Evolutionary conservation across 2,797 vertebrate species (phyloP), one percentile per base, ranked within the genome.

Genomic region (Ambastaia sidthimunki): DNA sequence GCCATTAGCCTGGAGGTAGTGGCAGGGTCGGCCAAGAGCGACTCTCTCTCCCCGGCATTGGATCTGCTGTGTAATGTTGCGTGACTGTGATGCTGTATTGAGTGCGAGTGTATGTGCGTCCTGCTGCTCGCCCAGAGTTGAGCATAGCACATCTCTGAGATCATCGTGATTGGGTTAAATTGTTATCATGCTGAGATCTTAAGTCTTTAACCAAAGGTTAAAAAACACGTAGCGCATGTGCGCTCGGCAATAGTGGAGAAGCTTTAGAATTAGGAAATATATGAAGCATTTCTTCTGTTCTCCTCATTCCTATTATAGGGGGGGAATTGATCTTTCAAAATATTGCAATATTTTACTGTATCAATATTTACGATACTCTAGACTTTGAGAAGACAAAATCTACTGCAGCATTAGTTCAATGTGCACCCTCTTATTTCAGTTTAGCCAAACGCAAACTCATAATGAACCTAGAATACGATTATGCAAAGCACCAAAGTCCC

Each of bases 11-110:
- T 60, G 70, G 78, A 83, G 80, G 73, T 69, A 71, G 76, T 19
- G 37, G 9, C 28, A 67, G 81, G 85, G 87, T 87, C 86, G 55
- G 85, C 88, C 88, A 86, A 81, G 37, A 81, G 76, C 34, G 59
- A 79, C 75, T 83, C 69, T 69, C 80, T 67, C 70, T 82, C 78
- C 34, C 50, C 48, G 50, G 69, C 44, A 28, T 72, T 31, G 47
- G 77, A 74, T 85, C 63, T 72, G 68, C 65, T 80, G 77, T 85
- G 81, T 84, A 72, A 72, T 63, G 59, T 75, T 71, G 68, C 19
- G 44, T 84, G 12, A 69, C 74, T 31, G 4, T 12, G 16, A 79
- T 81, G 23, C 57, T 48, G 81, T 54, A 41, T 75, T 57, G 12
- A 47, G 25, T 74, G 78, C 63, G n/a, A 76, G 44, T 80, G 50